Evolutionary conservation across 2,113 vertebrate genomes (phyloP), one percentile per base, ranked within the genome.

Genomic region (Microtus montanus): DNA sequence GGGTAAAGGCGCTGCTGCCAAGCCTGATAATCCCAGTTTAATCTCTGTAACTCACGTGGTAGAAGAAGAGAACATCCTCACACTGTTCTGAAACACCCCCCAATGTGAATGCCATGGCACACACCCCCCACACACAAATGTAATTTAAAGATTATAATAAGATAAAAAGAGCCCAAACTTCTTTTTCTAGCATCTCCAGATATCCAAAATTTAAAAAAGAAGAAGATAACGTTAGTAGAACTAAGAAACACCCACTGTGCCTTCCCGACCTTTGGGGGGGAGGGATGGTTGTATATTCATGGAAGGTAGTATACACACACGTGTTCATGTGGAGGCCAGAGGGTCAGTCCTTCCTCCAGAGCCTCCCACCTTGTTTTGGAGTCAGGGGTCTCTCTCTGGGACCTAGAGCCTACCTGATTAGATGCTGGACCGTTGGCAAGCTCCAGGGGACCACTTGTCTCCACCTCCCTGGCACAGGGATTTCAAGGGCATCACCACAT

Each of bases 231-330:
- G 6, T 22, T 85, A 63, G 28, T 35, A 49, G 41, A 35, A 47
- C 9, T 44, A 38, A 88, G 70, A 74, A 74, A 24, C 74, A 85
- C 19, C 33, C 64, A 24, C 10, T 26, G 30, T 54, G 4, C 61
- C 38, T 44, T 30, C 58, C 14, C n/a, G 15, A 82, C n/a, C 7
- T 38, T 82, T n/a, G 12, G 12, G 9, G 10, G 49, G 0, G 33
- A 13, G 22, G 6, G 1, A 2, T 82, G 58, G 14, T n/a, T 38
- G n/a, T 35, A 38, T 24, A 35, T 26, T 82, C 12, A 0, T 26
- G 52, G 79, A 82, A n/a, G 35, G 20, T 10, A 7, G 11, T 38
- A 58, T 38, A 82, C 7, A 82, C 52, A 80, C 77, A 7, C 1
- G 5, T 54, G 54, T 38, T n/a, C 14, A 10, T 54, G n/a, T 38